Evolutionary conservation across 2,113 vertebrate genomes (phyloP), one percentile per base, ranked within the genome.

Genomic region (Vidua macroura): DNA sequence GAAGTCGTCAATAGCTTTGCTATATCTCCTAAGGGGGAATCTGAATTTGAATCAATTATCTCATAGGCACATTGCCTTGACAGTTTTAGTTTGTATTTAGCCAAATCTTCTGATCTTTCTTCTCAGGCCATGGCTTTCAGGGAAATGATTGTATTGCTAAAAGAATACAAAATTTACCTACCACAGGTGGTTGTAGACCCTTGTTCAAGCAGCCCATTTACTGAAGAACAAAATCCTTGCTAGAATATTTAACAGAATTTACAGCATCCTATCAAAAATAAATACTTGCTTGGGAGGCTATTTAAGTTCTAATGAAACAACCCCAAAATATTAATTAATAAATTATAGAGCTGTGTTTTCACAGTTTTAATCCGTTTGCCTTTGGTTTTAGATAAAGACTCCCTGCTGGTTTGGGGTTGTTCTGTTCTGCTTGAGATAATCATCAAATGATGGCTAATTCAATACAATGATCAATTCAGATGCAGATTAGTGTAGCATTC

Each of bases 401-500:
- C 68, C 56, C 68, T 83, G 64, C 48, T 90, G 67, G 24, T 86
- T 87, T 86, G 68, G 33, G 27, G 24, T 69, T 51, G 68, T 83
- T 88, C 60, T 84, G 49, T 93, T 95, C 39, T 88, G 78, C 72
- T 77, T 70, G 77, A 87, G 88, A 74, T 92, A 90, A 79, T 76
- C 33, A 91, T 85, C 70, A 87, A 92, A 77, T 75, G 89, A 78
- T 59, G 56, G 68, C 67, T 92, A 74, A 90, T 91, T 83, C 64
- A 70, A 59, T 72, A 31, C 63, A 89, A 23, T 59, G 66, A 90
- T 94, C 48, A 91, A 33, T 94, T 86, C 89, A 81, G 31, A 43
- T 68, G 76, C 69, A 77, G 79, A 86, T 91, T 74, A 96, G 64
- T 22, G 41, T 55, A 75, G 52, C 75, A 63, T 77, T 88, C 59